Evolutionary conservation across 2,888 invertebrate genomes (phyloP), one percentile per base, ranked within the genome.

Genomic region (Macrophya annulata): DNA sequence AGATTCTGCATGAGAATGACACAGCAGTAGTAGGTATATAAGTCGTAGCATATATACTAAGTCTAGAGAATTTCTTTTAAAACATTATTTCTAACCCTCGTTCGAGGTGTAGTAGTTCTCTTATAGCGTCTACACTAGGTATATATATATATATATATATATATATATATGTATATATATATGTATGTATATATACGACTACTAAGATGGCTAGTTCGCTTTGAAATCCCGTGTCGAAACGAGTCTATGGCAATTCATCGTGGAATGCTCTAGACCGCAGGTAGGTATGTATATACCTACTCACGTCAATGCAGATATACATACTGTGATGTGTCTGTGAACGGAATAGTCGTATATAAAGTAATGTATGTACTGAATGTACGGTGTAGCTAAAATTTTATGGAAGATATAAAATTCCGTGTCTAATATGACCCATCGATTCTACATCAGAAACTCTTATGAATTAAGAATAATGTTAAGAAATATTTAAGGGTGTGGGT

Each of bases 241-340:
- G 68, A 37, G 82, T 68, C 68, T 48, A 83, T 83, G 68, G 48
- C 82, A 83, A 83, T 83, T 83, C 82, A 83, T 83, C 68, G 45
- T 83, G 82, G 82, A 83, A 83, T 83, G 82, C n/a, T 62, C 62
- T 25, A 55, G 25, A 25, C 25, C n/a, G 17, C 5, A 48, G 48
- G 9, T 9, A 25, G 4, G 10, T n/a, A n/a, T n/a, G 21, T 25
- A 12, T 12, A 31, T 31, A 31, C 31, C 31, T 31, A 31, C 31
- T 31, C 31, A 31, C 31, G 31, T 3, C 31, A 31, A 3, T 31
- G 31, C 31, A 31, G 31, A 31, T 31, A 31, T 31, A 3, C 31
- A 31, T 31, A 31, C 31, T 31, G 31, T 31, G 31, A 31, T n/a
- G n/a, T n/a, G 31, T 31, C 31, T 31, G 31, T 3, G 31, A 3